Evolutionary conservation across 2,888 invertebrate genomes (phyloP).

Genomic region (Minunthozetes semirufus): DNA sequence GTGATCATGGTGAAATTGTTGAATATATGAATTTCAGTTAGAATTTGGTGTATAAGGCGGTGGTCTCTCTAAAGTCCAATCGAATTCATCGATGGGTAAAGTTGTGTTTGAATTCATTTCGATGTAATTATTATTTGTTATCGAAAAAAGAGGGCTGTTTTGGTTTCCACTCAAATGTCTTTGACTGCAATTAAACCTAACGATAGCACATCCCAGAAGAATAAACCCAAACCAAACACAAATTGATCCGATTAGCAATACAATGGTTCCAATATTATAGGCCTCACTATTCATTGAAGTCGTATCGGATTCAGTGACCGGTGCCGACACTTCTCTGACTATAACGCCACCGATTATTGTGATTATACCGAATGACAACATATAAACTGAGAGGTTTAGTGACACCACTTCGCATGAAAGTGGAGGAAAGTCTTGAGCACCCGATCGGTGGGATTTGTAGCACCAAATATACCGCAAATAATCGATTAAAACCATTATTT

Average conservation of each 20-base stretch:
- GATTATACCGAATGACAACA: neutral
- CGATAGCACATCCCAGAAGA: neutral
- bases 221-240: conserved; percentile 1
- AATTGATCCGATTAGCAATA: neutral
- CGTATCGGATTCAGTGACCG: neutral
- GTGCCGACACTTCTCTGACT: neutral
- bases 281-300: neutral
- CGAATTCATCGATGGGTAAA: neutral
- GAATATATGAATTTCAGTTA: too few relatives aligned
- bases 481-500: neutral
- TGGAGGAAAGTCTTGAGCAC: neutral
- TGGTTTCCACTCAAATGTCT: neutral
- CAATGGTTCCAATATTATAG: neutral
- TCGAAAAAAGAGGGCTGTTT: neutral
- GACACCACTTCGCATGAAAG: neutral
- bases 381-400: neutral
- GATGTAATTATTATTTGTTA: neutral
- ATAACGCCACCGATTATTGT: neutral
- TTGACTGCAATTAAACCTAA: neutral
- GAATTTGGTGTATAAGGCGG: neutral
- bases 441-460: neutral
- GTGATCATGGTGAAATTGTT: too few relatives aligned
- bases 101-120: neutral
- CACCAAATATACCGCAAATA: conserved; percentile 4
- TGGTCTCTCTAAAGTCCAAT: conserved; percentile 11